A percentile compares a stretch with the other conserved stretches of the same genome.
phyloP scores from a whole-genome alignment of 1,140 invertebrate species.

The Mylabris phalerata region DNA sequence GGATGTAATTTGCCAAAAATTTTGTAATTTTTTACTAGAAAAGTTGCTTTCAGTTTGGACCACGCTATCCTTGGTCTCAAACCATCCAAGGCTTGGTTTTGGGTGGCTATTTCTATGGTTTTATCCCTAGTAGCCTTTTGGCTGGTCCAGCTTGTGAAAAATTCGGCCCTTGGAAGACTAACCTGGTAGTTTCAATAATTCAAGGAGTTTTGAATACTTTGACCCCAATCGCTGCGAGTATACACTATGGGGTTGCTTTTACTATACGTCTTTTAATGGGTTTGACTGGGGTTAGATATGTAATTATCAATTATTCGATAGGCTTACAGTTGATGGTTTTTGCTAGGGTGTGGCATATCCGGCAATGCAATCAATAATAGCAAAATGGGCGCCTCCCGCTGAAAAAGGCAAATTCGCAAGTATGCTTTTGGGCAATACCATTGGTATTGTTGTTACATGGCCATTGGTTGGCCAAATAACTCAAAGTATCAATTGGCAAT shows the following conservation, averaged over 20 bases:
- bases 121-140: slow-evolving; percentile 17
- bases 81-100: slow-evolving; percentile 55
- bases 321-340: background rate
- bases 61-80: slow-evolving; percentile 48
- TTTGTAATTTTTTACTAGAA: background rate
- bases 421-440: slow-evolving; percentile 63
- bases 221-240: too few species aligned
- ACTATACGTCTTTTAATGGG: background rate
- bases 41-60: slow-evolving; percentile 2
- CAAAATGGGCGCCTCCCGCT: slow-evolving; percentile 62
- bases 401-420: slow-evolving; percentile 69
- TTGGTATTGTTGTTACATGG: slow-evolving; percentile 74
- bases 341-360: slow-evolving; percentile 61
- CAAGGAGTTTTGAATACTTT: background rate
- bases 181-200: background rate
- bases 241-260: background rate
- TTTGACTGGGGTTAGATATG: background rate
- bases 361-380: slow-evolving; percentile 61
- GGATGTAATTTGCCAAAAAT: background rate
- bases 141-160: slow-evolving; percentile 29
- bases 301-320: background rate
- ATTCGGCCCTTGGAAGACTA: slow-evolving; percentile 30
- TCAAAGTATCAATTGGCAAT: slow-evolving; percentile 60
- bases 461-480: slow-evolving; percentile 60
- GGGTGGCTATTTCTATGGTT: slow-evolving; percentile 58